Evolutionary conservation across 2,797 vertebrate genomes (phyloP).

Genomic region (Enteromius argenteus): DNA sequence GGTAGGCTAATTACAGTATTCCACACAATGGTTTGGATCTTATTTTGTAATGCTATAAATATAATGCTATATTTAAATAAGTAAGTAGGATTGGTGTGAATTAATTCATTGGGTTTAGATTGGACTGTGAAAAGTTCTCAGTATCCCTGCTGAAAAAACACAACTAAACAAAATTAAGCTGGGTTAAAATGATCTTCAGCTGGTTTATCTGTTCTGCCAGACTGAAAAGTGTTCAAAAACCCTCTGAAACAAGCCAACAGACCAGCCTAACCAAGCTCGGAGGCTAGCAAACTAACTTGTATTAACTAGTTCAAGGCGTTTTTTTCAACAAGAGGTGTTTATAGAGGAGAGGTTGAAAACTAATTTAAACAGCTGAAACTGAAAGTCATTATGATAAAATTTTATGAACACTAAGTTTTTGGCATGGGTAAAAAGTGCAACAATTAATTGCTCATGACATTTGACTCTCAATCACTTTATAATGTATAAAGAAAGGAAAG

Average conservation of each 20-base stretch:
- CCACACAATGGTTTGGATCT: background rate
- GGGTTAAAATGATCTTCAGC: background rate
- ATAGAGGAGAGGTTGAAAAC: background rate
- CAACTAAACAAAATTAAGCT: background rate
- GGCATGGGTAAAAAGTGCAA: background rate
- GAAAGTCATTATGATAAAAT: background rate
- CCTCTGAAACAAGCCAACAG: background rate
- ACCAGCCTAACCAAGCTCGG: background rate
- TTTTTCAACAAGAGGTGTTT: background rate
- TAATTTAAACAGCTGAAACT: background rate
- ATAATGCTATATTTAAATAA: background rate
- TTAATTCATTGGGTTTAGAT: conserved; percentile 1
- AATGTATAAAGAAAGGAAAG: background rate
- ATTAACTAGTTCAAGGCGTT: no score
- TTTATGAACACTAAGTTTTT: background rate
- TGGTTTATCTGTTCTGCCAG: background rate
- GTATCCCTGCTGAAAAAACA: background rate
- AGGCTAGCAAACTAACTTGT: background rate
- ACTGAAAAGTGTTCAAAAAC: background rate
- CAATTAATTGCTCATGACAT: background rate
- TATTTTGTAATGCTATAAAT: background rate
- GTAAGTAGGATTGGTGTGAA: background rate
- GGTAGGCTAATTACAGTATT: conserved; percentile 3
- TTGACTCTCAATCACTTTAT: background rate
- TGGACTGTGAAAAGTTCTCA: background rate